Evolutionary conservation across 1,140 invertebrate species (phyloP).

Genomic region (Augochlora pura): DNA sequence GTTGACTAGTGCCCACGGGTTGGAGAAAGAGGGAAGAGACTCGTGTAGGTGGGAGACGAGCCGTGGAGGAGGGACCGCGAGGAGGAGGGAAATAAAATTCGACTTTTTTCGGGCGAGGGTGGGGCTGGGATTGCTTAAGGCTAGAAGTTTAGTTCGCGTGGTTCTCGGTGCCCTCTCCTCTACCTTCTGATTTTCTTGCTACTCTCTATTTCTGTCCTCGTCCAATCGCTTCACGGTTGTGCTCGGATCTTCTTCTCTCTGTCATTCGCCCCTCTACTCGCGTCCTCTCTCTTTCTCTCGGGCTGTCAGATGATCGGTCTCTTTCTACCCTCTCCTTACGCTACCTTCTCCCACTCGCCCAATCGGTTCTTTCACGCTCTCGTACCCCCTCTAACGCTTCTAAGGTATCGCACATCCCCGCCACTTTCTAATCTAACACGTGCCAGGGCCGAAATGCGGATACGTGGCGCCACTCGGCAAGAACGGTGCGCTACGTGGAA

Average conservation of each 20-base stretch:
- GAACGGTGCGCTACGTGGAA: slow-evolving; percentile 2
- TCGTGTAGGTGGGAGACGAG: too few species aligned
- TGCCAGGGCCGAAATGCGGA: slow-evolving; percentile 60
- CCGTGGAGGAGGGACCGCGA: neutral
- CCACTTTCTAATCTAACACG: slow-evolving; percentile 60
- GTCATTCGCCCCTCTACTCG: neutral
- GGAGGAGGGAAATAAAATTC: slow-evolving; percentile 34
- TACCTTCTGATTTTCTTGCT: neutral
- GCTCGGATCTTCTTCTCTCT: neutral
- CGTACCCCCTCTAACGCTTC: slow-evolving; percentile 51
- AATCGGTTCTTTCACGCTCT: slow-evolving; percentile 22
- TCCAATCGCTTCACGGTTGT: neutral
- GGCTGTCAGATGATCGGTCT: neutral
- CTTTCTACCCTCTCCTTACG: neutral
- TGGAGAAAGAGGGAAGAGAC: too few species aligned
- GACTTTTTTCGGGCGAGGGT: slow-evolving; percentile 49
- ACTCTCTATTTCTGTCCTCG: neutral
- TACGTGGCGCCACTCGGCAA: slow-evolving; percentile 49
- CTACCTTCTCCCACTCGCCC: neutral
- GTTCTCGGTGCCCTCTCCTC: slow-evolving; percentile 10
- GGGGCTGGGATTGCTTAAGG: slow-evolving; percentile 58
- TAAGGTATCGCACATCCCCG: slow-evolving; percentile 58
- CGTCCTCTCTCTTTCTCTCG: neutral
- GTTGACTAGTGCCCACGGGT: neutral
- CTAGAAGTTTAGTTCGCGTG: slow-evolving; percentile 60